Evolutionary conservation across 2,888 invertebrate species (phyloP).

Genomic region (Acheta domesticus): DNA sequence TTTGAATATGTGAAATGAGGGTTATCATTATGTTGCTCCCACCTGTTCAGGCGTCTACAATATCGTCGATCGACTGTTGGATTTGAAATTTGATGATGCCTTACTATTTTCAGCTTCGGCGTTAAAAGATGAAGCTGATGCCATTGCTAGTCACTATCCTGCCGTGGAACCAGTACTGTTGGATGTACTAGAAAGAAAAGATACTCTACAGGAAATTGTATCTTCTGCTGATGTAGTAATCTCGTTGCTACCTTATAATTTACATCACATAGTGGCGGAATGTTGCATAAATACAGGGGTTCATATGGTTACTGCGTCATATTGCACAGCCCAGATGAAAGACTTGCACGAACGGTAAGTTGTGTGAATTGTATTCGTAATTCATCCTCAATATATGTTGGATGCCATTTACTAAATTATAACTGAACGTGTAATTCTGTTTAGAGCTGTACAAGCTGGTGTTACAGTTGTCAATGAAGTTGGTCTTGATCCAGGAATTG

Average conservation of each 20-base stretch:
- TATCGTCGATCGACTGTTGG: too few species aligned
- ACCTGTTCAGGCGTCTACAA: too few species aligned
- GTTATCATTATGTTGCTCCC: too few species aligned
- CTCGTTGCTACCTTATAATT: slow-evolving; percentile 84
- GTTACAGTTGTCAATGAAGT: slow-evolving; percentile 94
- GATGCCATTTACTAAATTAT: not conserved
- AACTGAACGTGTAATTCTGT: too few species aligned
- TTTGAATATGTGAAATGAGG: too few species aligned
- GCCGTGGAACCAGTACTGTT: slow-evolving; percentile 77
- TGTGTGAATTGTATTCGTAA: not conserved
- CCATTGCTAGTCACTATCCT: slow-evolving; percentile 70
- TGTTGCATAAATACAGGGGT: slow-evolving; percentile 81
- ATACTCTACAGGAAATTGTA: slow-evolving; percentile 67
- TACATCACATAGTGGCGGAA: slow-evolving; percentile 83
- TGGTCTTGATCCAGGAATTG: slow-evolving; percentile 97
- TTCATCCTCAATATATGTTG: not conserved
- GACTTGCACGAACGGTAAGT: slow-evolving; percentile 69
- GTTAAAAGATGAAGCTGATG: slow-evolving; percentile 84
- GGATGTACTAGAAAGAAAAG: slow-evolving; percentile 71
- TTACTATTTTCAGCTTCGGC: slow-evolving; percentile 60
- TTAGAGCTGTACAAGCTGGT: slow-evolving; percentile 80
- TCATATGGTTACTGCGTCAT: slow-evolving; percentile 96
- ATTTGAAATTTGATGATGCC: not conserved
- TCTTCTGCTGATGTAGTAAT: slow-evolving; percentile 72
- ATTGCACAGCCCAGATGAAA: slow-evolving; percentile 80